A percentile compares a stretch with the other conserved stretches of the same genome.
Evolutionary conservation across 2,797 vertebrate genomes (phyloP).

Genomic region (Eulemur coronatus): DNA sequence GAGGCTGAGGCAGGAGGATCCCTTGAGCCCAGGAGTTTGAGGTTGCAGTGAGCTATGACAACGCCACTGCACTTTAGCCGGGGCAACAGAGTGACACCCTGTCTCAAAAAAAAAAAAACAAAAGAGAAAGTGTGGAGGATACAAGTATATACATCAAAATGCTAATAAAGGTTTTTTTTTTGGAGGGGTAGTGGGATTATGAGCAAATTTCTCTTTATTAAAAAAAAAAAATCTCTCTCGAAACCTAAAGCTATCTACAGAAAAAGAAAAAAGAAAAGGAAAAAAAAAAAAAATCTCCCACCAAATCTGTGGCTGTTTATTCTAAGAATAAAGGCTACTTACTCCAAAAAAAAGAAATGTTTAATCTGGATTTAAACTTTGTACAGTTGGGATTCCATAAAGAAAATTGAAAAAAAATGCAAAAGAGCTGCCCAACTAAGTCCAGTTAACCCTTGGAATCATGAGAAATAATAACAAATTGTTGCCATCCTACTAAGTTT

Average conservation of each 20-base stretch:
- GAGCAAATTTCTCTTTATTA: not conserved
- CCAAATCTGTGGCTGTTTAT: not conserved
- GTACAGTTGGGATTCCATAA: not conserved
- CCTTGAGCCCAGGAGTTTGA: too few species aligned
- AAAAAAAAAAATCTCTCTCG: not conserved
- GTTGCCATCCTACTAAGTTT: not conserved
- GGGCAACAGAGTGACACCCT: not conserved
- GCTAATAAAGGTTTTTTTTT: not conserved
- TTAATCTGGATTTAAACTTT: not conserved
- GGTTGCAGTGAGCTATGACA: too few species aligned
- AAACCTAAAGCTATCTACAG: too few species aligned
- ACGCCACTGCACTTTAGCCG: too few species aligned
- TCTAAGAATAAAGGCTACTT: not conserved
- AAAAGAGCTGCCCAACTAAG: not conserved
- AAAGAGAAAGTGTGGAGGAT: not conserved
- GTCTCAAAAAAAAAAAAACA: not conserved
- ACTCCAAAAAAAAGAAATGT: constrained; percentile 6
- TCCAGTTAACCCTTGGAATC: not conserved
- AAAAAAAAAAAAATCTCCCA: not conserved
- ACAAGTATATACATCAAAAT: not conserved
- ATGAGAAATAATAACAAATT: not conserved
- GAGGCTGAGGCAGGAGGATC: too few species aligned
- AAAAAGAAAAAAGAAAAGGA: too few species aligned
- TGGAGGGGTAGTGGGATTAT: not conserved
- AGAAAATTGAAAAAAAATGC: not conserved